Evolutionary conservation across 2,888 invertebrate genomes (phyloP).

Genomic region (Periphyllus acericola): DNA sequence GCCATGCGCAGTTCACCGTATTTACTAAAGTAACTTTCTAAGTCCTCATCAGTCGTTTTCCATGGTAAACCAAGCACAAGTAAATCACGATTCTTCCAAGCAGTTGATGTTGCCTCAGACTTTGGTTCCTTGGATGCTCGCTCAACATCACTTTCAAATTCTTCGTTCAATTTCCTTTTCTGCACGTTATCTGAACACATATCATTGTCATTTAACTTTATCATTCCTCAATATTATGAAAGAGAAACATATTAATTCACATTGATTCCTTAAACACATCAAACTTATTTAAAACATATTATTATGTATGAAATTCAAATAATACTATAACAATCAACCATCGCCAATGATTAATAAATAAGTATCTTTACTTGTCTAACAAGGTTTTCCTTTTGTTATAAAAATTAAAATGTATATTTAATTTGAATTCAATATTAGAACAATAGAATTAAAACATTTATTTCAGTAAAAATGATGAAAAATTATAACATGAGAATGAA

Average conservation of each 20-base stretch:
- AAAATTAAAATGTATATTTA: not conserved
- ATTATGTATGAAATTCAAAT: slow-evolving; percentile 8
- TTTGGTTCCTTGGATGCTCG: slow-evolving; percentile 78
- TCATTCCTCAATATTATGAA: slow-evolving; percentile 64
- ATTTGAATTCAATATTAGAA: not conserved
- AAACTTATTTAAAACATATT: slow-evolving; percentile 23
- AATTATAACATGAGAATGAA: not conserved
- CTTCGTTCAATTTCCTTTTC: slow-evolving; percentile 95
- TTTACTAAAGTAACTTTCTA: slow-evolving; percentile 95
- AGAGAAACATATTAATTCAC: slow-evolving; percentile 54
- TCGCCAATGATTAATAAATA: not conserved
- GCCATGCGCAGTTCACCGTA: slow-evolving; percentile 98
- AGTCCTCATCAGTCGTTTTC: slow-evolving; percentile 96
- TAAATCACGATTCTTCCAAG: slow-evolving; percentile 92
- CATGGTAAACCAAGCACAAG: slow-evolving; percentile 97
- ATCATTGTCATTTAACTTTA: slow-evolving; percentile 64
- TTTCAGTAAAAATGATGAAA: not conserved
- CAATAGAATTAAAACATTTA: not conserved
- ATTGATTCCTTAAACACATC: slow-evolving; percentile 51
- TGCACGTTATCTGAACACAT: slow-evolving; percentile 75
- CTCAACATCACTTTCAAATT: slow-evolving; percentile 90
- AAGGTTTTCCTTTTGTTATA: slow-evolving; percentile 12
- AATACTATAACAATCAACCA: not conserved
- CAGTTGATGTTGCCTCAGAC: slow-evolving; percentile 93
- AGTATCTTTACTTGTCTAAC: not conserved